Percentiles rank a stretch among this genome's conserved stretches.
These are phyloP conservation scores for Puntigrus tetrazona DNA, from an alignment of 2,113 vertebrate genomes.

Conservation along the genomic window DNA sequence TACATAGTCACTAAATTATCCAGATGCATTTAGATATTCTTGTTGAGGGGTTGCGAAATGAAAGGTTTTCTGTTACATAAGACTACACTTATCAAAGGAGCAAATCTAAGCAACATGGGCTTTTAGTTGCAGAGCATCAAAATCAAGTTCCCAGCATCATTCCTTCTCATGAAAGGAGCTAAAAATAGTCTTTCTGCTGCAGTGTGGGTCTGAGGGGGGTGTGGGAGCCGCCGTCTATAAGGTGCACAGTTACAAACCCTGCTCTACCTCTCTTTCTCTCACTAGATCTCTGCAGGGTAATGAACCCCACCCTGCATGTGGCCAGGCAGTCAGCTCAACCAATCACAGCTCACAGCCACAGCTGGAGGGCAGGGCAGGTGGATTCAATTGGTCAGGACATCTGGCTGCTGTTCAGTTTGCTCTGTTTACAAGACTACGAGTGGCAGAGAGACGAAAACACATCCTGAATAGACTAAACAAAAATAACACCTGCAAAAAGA, in stretches of 20 bases:
- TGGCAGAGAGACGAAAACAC: neutral
- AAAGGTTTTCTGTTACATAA: constrained; percentile 5
- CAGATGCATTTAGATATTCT: neutral
- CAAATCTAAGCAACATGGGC: neutral
- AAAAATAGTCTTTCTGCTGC: constrained; percentile 59
- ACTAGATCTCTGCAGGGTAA: constrained; percentile 35
- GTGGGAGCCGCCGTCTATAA: constrained; percentile 46
- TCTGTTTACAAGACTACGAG: constrained; percentile 31
- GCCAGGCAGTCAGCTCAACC: neutral
- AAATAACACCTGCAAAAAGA: constrained; percentile 15
- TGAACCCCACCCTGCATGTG: constrained; percentile 1
- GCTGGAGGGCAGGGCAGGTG: constrained; percentile 7
- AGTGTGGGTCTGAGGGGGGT: constrained; percentile 50
- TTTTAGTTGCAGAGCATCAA: constrained; percentile 1
- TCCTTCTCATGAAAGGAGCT: constrained; percentile 47
- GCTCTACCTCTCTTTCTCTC: constrained; percentile 29
- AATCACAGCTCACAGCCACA: constrained; percentile 26
- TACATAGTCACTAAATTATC: neutral
- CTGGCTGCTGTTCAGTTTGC: constrained; percentile 40
- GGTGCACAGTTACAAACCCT: constrained; percentile 53
- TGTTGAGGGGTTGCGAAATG: neutral
- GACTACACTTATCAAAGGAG: neutral
- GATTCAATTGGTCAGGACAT: constrained; percentile 40
- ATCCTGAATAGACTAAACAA: constrained; percentile 32
- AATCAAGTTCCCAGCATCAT: constrained; percentile 40